Conservation (phyloP, 2,113 vertebrate genomes). For the Vombatus ursinus region DNA sequence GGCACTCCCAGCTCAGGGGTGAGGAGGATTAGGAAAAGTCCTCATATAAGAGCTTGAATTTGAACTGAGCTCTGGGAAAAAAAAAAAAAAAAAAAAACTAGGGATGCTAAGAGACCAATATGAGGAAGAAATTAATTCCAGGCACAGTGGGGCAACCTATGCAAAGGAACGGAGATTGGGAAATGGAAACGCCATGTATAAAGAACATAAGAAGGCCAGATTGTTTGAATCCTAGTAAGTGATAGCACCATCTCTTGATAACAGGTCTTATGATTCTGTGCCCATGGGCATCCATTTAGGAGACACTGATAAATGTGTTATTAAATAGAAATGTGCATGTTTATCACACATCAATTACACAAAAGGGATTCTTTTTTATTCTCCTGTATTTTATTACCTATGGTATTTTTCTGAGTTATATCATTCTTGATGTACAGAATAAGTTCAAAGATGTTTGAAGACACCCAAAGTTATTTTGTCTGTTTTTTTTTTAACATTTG, state of each 20-base stretch:
- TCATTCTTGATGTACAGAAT: neutral
- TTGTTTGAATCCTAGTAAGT: neutral
- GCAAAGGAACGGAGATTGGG: neutral
- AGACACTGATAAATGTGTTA: neutral
- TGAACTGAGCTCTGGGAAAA: neutral
- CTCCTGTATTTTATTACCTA: neutral
- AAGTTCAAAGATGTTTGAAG: neutral
- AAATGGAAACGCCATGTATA: neutral
- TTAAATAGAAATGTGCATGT: neutral
- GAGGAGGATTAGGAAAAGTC: neutral
- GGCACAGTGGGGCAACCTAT: neutral
- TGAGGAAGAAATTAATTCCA: neutral
- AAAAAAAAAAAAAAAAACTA: neutral
- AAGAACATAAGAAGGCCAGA: too few relatives aligned
- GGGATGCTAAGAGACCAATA: too few relatives aligned
- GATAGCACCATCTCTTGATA: neutral
- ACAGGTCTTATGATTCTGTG: neutral
- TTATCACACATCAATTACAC: neutral
- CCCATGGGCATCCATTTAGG: neutral
- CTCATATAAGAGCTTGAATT: neutral
- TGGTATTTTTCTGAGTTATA: neutral
- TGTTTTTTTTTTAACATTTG: neutral
- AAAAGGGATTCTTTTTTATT: neutral
- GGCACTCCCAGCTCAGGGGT: neutral
- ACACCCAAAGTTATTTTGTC: neutral